phyloP scores from a whole-genome alignment of 1,140 invertebrate genomes.

The Drosophila chauvacae region DNA sequence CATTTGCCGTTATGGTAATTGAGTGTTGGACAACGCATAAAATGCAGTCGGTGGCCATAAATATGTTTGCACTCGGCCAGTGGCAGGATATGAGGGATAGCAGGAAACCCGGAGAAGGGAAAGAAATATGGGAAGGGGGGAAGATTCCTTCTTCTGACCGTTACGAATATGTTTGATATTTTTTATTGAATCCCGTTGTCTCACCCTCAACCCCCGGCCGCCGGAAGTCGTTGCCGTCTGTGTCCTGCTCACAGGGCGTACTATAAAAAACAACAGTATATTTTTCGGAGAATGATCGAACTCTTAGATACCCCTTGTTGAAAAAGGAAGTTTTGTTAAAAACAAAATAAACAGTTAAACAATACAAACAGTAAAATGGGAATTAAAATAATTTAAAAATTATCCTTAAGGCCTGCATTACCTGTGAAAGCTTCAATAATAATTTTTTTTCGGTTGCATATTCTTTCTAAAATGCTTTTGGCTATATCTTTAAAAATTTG shows the following conservation, averaged over 20 bases:
- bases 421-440: not conserved
- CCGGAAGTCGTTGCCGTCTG: conserved; percentile 65
- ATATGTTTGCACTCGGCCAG: conserved; percentile 61
- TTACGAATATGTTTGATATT: conserved; percentile 78
- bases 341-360: not conserved
- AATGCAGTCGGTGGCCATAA: conserved; percentile 71
- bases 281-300: not conserved
- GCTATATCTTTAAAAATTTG: not conserved
- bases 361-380: not conserved
- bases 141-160: conserved; percentile 47
- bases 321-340: not conserved
- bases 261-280: conserved; percentile 47
- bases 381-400: not conserved
- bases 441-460: not conserved
- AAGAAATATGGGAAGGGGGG: not conserved
- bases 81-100: conserved; percentile 8
- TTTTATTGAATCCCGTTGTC: conserved; percentile 71
- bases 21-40: conserved; percentile 82
- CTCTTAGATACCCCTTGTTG: not conserved
- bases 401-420: not conserved
- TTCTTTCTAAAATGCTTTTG: not conserved
- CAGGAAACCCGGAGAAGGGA: not conserved
- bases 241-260: conserved; percentile 40
- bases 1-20: conserved; percentile 75
- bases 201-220: conserved; percentile 23